Evolutionary conservation across 2,797 vertebrate genomes (phyloP).

Genomic region (Brotogeris chrysoptera): DNA sequence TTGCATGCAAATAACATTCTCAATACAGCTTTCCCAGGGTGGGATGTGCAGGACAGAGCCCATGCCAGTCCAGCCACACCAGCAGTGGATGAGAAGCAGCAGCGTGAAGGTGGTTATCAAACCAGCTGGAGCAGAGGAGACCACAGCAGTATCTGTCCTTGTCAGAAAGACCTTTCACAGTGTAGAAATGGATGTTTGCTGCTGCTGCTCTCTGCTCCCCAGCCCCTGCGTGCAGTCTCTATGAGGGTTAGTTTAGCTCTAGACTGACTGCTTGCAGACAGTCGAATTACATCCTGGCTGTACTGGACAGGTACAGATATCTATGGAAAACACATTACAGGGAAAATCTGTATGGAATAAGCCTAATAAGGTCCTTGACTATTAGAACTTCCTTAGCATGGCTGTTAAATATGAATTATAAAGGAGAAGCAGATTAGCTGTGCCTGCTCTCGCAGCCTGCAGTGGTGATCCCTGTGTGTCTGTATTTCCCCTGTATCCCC

Average conservation of each 20-base stretch:
- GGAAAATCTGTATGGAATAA: neutral
- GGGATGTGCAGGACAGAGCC: neutral
- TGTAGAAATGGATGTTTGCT: neutral
- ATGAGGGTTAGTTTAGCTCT: neutral
- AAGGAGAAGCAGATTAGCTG: neutral
- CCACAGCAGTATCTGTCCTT: neutral
- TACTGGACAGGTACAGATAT: neutral
- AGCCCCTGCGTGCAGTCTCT: neutral
- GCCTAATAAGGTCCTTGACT: neutral
- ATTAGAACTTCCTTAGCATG: neutral
- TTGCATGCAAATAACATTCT: neutral
- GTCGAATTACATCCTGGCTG: neutral
- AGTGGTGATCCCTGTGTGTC: neutral
- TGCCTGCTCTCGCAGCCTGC: neutral
- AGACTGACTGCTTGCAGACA: neutral
- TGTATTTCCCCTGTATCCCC: rapidly evolving
- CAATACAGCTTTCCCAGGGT: neutral
- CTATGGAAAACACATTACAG: neutral
- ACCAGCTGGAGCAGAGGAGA: neutral
- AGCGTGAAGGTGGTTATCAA: neutral
- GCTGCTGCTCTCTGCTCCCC: neutral
- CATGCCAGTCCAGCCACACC: neutral
- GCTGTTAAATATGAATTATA: neutral
- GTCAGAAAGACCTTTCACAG: neutral
- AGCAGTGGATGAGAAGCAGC: neutral